Evolutionary conservation across 1,140 invertebrate genomes (phyloP), one percentile per base, ranked within the genome.

Genomic region (Euschistus heros): DNA sequence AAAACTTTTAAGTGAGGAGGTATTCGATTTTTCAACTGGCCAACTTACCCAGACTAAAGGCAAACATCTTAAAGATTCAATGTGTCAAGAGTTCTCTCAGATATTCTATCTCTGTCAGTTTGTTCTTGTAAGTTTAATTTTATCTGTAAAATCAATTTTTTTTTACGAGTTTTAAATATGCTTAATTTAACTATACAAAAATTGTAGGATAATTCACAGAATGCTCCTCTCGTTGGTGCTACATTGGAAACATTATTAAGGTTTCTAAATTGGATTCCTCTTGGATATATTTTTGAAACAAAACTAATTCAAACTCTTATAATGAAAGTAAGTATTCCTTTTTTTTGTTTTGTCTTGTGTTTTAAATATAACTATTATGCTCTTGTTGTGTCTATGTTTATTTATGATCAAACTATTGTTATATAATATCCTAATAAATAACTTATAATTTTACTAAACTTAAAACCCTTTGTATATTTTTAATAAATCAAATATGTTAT

Each of bases 241-340:
- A 99, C 97, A 4, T 79, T 99, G 64, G 93, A 97, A 74, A 99
- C 97, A 22, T 79, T 99, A 57, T 79, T 99, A 57, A 83, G 94
- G 76, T 99, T 99, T 81, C 81, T 99, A 20, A 98, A 97, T 75
- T 99, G 97, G 97, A 98, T 99, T 74, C 97, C 97, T 20, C 80
- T 99, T 57, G 97, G 97, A 15, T 99, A 99, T 74, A 98, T 99
- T 74, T 99, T 99, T 81, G 96, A 99, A 82, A 99, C 97, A 64
- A 93, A 97, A 76, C 79, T 99, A 17, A 97, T 98, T 69, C 87
- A 85, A 69, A 96, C 93, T 52, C 80, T 99, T 59, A 94, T 97
- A 73, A 93, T 88, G 73, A 98, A 97, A 78, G 86, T 88, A 79
- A 72, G 66, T 68, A 46, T 42, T 57, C 14, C 24, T 57, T 57